Conservation (phyloP, 2,888 invertebrate species). For the Erebia epiphron region DNA sequence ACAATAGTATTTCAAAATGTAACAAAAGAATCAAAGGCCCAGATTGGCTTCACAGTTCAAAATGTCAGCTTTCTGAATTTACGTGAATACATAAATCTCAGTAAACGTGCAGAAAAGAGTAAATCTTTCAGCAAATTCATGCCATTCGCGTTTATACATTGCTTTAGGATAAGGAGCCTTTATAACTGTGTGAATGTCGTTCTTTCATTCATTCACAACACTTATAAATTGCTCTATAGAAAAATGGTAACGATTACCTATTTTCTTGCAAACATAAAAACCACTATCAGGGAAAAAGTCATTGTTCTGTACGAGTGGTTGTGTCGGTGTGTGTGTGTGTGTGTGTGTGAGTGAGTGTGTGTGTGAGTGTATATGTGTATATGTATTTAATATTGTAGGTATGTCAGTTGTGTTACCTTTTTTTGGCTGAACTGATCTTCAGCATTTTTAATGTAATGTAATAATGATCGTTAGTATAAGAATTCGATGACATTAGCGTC, state of each 20-base stretch:
- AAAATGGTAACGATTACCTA: background rate
- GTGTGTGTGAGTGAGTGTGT: no score
- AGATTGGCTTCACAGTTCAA: background rate
- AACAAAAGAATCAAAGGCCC: conserved; percentile 13
- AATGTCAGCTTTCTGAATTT: conserved; percentile 10
- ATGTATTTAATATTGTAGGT: no score
- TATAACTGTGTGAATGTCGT: background rate
- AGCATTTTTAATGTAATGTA: no score
- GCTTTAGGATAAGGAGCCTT: conserved; percentile 6
- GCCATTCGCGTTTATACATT: conserved; percentile 3
- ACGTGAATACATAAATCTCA: conserved; percentile 19
- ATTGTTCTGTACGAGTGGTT: no score
- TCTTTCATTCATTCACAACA: background rate
- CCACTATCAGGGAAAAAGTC: background rate
- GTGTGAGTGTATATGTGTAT: no score
- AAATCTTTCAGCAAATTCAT: conserved; percentile 17
- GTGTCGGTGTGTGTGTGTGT: no score
- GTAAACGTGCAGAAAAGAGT: conserved; percentile 11
- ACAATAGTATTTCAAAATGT: background rate
- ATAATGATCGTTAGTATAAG: no score
- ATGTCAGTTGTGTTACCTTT: no score
- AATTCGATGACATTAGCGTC: no score
- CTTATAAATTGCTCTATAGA: background rate
- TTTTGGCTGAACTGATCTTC: no score
- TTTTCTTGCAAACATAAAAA: background rate